Conservation (phyloP, 2,888 invertebrate species). For the Scaeva pyrastri region DNA sequence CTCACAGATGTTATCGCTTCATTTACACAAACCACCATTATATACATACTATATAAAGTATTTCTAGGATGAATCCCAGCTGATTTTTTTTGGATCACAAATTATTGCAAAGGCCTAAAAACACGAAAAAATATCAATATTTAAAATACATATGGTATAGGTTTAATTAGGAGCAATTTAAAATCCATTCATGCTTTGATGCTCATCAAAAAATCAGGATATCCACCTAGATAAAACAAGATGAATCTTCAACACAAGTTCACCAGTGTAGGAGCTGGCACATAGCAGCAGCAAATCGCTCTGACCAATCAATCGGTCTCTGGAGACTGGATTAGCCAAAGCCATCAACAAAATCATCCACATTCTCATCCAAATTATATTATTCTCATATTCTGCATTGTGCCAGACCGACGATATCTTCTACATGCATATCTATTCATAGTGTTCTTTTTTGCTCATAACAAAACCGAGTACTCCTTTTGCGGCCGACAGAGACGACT, state of each 20-base stretch:
- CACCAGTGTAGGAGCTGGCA: background rate
- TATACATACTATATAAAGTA: background rate
- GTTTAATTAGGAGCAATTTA: slow-evolving; percentile 71
- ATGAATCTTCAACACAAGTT: slow-evolving; percentile 22
- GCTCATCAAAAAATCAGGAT: slow-evolving; percentile 72
- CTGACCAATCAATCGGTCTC: slow-evolving; percentile 70
- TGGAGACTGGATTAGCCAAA: slow-evolving; percentile 65
- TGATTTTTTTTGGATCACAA: background rate
- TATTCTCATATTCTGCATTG: slow-evolving; percentile 61
- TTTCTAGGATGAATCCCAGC: slow-evolving; percentile 7
- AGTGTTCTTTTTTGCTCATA: slow-evolving; percentile 42
- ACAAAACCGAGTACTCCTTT: slow-evolving; percentile 67
- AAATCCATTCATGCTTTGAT: slow-evolving; percentile 67
- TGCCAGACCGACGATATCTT: slow-evolving; percentile 29
- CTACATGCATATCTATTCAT: slow-evolving; percentile 51
- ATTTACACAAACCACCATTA: slow-evolving; percentile 11
- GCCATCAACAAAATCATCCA: slow-evolving; percentile 34
- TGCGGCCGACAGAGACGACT: slow-evolving; percentile 52
- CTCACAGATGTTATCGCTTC: slow-evolving; percentile 51
- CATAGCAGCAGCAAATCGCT: slow-evolving; percentile 7
- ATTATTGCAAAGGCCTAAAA: background rate
- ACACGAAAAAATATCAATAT: background rate
- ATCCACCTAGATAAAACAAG: slow-evolving; percentile 31
- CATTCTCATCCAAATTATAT: slow-evolving; percentile 30
- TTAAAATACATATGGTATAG: background rate